Conservation (phyloP, 2,113 vertebrate species). For the Pelusios castaneus region DNA sequence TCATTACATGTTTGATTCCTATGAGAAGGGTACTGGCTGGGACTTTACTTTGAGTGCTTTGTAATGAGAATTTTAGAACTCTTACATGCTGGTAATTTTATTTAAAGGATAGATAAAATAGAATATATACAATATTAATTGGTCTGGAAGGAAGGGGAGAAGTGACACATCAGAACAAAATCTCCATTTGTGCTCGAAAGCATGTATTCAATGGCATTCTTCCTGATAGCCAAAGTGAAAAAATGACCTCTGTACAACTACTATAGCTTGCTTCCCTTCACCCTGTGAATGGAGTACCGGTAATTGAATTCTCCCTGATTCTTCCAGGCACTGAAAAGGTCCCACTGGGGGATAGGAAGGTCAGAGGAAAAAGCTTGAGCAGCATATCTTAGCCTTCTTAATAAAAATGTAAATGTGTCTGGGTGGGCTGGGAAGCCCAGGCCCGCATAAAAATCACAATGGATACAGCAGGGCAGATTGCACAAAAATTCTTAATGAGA, state of each 20-base stretch:
- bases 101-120: neutral
- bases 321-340: neutral
- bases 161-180: neutral
- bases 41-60: neutral
- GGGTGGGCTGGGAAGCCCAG: neutral
- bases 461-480: neutral
- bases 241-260: neutral
- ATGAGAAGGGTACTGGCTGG: neutral
- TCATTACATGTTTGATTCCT: neutral
- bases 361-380: neutral
- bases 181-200: neutral
- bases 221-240: neutral
- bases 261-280: neutral
- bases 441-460: neutral
- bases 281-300: accelerated
- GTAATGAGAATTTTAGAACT: neutral
- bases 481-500: neutral
- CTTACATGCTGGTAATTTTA: neutral
- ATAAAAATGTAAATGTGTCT: neutral
- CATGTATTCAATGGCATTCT: neutral
- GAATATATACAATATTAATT: neutral
- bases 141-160: neutral
- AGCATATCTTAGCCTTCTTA: neutral
- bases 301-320: neutral
- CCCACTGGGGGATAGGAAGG: neutral